Conservation (phyloP, 2,797 vertebrate species). For the Delichon dasypus region DNA sequence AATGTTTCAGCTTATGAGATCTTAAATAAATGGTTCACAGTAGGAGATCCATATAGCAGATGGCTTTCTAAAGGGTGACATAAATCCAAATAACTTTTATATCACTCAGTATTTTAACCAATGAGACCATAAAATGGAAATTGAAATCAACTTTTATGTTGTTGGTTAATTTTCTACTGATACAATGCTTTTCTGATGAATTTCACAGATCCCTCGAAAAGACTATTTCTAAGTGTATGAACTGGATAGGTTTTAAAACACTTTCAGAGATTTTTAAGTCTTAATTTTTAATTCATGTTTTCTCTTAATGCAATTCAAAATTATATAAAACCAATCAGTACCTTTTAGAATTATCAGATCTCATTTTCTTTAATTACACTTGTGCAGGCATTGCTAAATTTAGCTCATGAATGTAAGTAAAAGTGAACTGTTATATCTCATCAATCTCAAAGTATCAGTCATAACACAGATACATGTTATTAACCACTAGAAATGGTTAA, state of each 20-base stretch:
- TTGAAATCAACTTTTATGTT: not conserved
- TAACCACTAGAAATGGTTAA: not conserved
- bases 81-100: conserved; percentile 7
- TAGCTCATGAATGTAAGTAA: not conserved
- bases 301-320: not conserved
- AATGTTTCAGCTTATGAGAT: not conserved
- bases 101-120: not conserved
- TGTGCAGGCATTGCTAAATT: not conserved
- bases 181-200: not conserved
- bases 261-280: not conserved
- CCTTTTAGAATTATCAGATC: not conserved
- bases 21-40: not conserved
- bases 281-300: not conserved
- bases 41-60: not conserved
- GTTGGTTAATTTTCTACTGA: not conserved
- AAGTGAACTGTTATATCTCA: not conserved
- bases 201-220: not conserved
- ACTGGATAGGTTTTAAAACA: not conserved
- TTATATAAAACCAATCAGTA: not conserved
- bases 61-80: not conserved
- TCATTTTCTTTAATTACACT: not conserved
- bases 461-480: not conserved
- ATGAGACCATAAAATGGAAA: not conserved
- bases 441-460: not conserved
- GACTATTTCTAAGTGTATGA: not conserved